phyloP scores from a whole-genome alignment of 2,888 invertebrate genomes.

The Biston stratarius region DNA sequence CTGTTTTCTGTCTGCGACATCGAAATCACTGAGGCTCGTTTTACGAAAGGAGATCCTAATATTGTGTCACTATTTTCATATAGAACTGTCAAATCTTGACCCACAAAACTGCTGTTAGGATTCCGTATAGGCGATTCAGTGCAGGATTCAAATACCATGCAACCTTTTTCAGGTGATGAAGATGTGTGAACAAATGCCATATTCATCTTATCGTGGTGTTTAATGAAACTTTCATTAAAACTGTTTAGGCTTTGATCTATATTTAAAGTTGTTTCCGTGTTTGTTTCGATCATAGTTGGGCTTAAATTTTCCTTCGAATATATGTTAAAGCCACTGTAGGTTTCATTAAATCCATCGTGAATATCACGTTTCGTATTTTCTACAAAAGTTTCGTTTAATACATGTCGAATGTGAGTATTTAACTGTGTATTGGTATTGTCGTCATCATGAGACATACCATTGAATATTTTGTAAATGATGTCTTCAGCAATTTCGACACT shows the following conservation, averaged over 20 bases:
- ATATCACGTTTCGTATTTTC: not conserved
- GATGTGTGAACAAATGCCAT: conserved; percentile 65
- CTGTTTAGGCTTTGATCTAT: not conserved
- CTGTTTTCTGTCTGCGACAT: conserved; percentile 75
- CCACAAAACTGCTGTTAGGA: conserved; percentile 22
- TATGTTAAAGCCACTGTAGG: not conserved
- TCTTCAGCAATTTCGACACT: conserved; percentile 38
- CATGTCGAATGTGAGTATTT: not conserved
- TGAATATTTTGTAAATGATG: conserved; percentile 48
- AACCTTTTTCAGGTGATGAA: conserved; percentile 60
- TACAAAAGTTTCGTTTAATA: conserved; percentile 11
- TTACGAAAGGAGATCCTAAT: conserved; percentile 70
- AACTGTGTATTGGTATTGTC: not conserved
- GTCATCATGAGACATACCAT: conserved; percentile 10
- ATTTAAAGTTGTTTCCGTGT: not conserved
- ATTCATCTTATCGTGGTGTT: conserved; percentile 56
- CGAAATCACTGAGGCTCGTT: conserved; percentile 65
- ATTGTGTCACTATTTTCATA: conserved; percentile 64
- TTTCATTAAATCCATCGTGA: conserved; percentile 1
- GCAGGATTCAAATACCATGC: conserved; percentile 60
- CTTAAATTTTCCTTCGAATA: conserved; percentile 3
- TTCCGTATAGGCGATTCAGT: conserved; percentile 66
- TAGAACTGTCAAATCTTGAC: conserved; percentile 53
- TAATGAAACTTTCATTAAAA: conserved; percentile 8
- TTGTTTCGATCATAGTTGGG: conserved; percentile 30